Evolutionary conservation across 2,797 vertebrate species (phyloP).

Genomic region (Alcedo quadribrachys): DNA sequence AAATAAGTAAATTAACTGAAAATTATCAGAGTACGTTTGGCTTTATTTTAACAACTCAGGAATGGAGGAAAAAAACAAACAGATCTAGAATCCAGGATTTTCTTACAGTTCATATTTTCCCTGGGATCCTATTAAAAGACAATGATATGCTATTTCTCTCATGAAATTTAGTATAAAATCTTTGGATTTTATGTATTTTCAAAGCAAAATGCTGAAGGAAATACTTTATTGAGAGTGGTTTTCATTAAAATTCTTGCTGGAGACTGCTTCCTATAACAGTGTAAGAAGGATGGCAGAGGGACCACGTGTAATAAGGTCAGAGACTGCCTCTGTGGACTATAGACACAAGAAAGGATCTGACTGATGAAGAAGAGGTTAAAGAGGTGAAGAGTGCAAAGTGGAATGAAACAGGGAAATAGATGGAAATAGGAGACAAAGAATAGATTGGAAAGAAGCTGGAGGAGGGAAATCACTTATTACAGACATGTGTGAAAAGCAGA

Average conservation of each 20-base stretch:
- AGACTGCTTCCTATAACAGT: background rate
- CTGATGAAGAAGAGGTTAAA: conserved; percentile 54
- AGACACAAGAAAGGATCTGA: conserved; percentile 16
- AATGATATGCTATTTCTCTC: background rate
- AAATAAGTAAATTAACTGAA: background rate
- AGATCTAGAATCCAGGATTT: background rate
- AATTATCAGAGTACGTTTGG: background rate
- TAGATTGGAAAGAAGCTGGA: conserved; percentile 13
- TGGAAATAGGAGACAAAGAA: conserved; percentile 31
- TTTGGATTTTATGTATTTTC: background rate
- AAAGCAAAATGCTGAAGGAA: background rate
- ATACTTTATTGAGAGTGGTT: background rate
- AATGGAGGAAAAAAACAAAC: background rate
- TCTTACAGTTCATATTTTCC: background rate
- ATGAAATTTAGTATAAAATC: background rate
- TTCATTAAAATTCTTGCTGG: conserved; percentile 57
- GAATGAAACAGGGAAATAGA: conserved; percentile 45
- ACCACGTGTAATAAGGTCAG: conserved; percentile 32
- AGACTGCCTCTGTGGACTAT: background rate
- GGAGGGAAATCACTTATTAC: conserved; percentile 16
- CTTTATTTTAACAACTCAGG: background rate
- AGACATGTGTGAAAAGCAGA: conserved; percentile 25
- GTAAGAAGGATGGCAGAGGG: conserved; percentile 5
- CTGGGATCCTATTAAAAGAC: background rate
- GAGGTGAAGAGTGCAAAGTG: conserved; percentile 28